phyloP scores from a whole-genome alignment of 2,888 invertebrate species.

The Mesochorus sp. region DNA sequence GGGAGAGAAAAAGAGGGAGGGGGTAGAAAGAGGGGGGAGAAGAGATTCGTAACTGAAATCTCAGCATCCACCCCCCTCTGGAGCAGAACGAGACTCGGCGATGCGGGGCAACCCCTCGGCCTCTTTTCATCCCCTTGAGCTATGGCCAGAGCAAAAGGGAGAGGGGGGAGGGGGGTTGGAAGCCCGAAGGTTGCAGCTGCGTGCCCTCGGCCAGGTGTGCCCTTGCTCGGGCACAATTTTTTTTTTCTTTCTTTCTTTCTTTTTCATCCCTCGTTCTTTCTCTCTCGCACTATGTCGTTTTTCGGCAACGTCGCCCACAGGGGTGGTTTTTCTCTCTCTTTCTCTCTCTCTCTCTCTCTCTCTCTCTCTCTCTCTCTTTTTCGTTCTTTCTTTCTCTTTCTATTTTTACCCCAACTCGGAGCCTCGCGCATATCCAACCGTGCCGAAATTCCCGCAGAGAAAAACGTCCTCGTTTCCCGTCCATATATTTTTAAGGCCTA shows the following conservation, averaged over 20 bases:
- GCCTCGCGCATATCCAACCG: neutral
- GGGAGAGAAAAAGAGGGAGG: neutral
- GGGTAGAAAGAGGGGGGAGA: too few species aligned
- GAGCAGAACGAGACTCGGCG: slow-evolving; percentile 64
- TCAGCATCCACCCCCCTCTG: slow-evolving; percentile 76
- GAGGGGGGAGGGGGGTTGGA: slow-evolving; percentile 52
- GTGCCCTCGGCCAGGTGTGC: slow-evolving; percentile 78
- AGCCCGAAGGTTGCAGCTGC: slow-evolving; percentile 77
- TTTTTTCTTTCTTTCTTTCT: slow-evolving; percentile 44
- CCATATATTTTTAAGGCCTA: neutral
- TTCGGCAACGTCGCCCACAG: slow-evolving; percentile 71
- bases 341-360: slow-evolving; percentile 39
- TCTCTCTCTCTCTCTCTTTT: slow-evolving; percentile 48
- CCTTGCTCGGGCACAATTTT: slow-evolving; percentile 62
- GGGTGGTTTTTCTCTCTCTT: slow-evolving; percentile 64
- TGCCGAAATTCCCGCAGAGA: slow-evolving; percentile 60
- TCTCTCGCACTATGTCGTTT: slow-evolving; percentile 39
- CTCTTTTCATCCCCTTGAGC: slow-evolving; percentile 76
- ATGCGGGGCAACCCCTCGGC: slow-evolving; percentile 69
- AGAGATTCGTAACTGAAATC: slow-evolving; percentile 79
- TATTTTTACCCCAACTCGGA: slow-evolving; percentile 31
- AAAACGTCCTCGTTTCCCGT: slow-evolving; percentile 25
- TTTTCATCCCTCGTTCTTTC: slow-evolving; percentile 30
- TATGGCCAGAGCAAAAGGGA: slow-evolving; percentile 63
- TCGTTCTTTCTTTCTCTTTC: slow-evolving; percentile 59